A percentile compares a stretch with the other conserved stretches of the same genome.
These are phyloP conservation scores for Nasonia oneida DNA, from an alignment of 2,888 invertebrate species.

Conservation along the genomic window DNA sequence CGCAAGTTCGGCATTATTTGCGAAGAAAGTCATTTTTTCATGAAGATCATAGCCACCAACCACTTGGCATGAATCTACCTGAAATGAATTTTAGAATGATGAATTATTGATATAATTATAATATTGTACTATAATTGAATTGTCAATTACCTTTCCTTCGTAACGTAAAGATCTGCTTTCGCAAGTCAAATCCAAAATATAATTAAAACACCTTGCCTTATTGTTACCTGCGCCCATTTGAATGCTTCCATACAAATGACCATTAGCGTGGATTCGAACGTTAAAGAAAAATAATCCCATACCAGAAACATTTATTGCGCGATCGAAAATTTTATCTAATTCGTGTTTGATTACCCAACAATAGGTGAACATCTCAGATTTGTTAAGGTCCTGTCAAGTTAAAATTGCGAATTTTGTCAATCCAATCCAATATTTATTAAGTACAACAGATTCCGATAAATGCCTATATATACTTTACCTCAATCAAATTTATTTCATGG, in stretches of 20 bases:
- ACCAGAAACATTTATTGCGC: neutral
- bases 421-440: too few relatives aligned
- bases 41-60: neutral
- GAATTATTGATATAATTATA: neutral
- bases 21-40: neutral
- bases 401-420: too few relatives aligned
- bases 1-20: neutral
- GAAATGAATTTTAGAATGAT: neutral
- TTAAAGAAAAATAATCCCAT: slow-evolving; percentile 11
- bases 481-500: neutral
- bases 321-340: neutral
- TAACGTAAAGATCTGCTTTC: neutral
- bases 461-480: neutral
- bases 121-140: neutral
- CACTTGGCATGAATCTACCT: neutral
- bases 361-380: neutral
- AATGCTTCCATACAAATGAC: slow-evolving; percentile 1
- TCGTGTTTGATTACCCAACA: neutral
- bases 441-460: too few relatives aligned
- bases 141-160: neutral
- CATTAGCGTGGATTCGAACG: neutral
- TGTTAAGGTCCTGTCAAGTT: neutral
- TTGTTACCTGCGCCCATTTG: neutral
- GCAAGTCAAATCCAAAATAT: neutral
- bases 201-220: neutral